These are phyloP conservation scores for Steinernema carpocapsae DNA, from an alignment of 2,888 invertebrate species.

Conservation along the genomic window DNA sequence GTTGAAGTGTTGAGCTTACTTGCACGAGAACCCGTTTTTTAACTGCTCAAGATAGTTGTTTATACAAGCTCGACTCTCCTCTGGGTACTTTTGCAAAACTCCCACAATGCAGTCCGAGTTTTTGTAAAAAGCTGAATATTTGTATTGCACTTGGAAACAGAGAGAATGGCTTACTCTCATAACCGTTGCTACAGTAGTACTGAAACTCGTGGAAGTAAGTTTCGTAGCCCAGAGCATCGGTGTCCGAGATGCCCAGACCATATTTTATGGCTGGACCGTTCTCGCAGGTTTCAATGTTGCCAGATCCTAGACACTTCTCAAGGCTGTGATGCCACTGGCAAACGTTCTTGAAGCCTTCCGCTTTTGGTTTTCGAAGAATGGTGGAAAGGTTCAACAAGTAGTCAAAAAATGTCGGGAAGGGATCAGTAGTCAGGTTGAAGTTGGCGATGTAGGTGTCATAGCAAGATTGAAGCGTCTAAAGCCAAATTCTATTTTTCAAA, in stretches of 20 bases:
- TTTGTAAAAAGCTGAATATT: too few species aligned
- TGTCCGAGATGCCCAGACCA: not conserved
- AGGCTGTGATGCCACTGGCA: slow-evolving; percentile 8
- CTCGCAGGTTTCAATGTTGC: not conserved
- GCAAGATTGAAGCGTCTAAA: too few species aligned
- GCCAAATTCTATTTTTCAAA: too few species aligned
- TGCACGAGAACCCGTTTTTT: too few species aligned
- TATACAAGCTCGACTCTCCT: too few species aligned
- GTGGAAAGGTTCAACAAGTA: not conserved
- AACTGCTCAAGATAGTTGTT: too few species aligned
- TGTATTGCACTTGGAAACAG: too few species aligned
- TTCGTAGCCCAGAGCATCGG: not conserved
- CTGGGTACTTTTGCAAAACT: too few species aligned
- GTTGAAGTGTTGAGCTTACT: too few species aligned
- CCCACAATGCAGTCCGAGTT: too few species aligned
- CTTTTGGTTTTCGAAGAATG: not conserved
- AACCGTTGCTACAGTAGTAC: not conserved
- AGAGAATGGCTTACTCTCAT: not conserved
- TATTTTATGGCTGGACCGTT: not conserved
- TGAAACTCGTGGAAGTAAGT: not conserved
- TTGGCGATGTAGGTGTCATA: not conserved
- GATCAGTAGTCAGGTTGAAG: not conserved
- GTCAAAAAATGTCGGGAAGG: not conserved
- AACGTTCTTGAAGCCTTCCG: not conserved
- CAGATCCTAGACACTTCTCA: not conserved